Conservation (phyloP, 2,797 vertebrate species). For the Sarcoramphus papa region DNA sequence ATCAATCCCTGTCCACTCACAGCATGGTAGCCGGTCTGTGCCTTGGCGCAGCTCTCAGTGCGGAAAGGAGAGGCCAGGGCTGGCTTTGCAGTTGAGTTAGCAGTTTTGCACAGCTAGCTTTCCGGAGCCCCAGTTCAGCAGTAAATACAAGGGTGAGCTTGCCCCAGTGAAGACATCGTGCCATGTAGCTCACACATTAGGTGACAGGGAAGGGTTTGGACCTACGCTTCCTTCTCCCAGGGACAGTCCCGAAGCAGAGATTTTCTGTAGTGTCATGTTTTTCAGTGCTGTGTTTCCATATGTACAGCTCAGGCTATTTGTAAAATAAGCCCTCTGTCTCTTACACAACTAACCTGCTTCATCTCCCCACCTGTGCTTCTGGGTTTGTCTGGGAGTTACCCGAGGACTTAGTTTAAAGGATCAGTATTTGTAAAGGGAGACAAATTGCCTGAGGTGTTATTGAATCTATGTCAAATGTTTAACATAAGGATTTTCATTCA, state of each 20-base stretch:
- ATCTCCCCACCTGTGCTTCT: neutral
- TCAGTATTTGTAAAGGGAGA: neutral
- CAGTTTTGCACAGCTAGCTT: neutral
- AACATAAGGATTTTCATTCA: neutral
- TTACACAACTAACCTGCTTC: neutral
- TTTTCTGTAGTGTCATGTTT: neutral
- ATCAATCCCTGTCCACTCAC: neutral
- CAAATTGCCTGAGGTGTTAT: neutral
- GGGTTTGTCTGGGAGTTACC: neutral
- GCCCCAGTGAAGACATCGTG: rapidly evolving
- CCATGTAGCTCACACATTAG: rapidly evolving
- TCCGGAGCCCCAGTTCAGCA: rapidly evolving
- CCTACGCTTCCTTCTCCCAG: neutral
- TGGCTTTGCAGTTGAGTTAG: neutral
- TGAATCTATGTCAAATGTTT: neutral
- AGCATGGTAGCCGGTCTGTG: neutral
- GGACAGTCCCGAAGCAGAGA: neutral
- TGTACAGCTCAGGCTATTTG: neutral
- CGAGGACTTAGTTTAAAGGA: neutral
- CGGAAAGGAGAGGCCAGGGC: neutral
- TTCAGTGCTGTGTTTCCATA: neutral
- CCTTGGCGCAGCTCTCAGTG: neutral
- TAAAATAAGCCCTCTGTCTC: neutral
- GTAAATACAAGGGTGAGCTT: neutral
- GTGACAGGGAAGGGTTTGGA: neutral